These are phyloP conservation scores for Linurgus olivaceus DNA, from an alignment of 2,797 vertebrate genomes.

Conservation along the genomic window DNA sequence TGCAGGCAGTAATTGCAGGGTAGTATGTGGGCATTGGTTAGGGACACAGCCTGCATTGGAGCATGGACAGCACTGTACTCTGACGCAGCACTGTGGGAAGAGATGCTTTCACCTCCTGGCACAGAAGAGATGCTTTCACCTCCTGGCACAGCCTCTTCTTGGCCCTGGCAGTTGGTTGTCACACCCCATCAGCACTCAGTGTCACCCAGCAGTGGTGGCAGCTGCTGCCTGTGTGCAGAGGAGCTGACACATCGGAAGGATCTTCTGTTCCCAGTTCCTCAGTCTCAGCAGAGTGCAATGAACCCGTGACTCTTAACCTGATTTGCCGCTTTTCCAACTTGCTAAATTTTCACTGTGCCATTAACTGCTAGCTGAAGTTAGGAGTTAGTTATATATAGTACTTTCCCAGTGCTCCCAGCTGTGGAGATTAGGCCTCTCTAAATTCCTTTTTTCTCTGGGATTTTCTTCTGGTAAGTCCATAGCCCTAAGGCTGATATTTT, in stretches of 20 bases:
- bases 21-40: not conserved
- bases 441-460: not conserved
- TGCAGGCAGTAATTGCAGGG: not conserved
- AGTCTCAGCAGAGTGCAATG: fast-evolving
- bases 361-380: not conserved
- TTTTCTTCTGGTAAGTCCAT: not conserved
- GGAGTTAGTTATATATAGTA: not conserved
- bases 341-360: not conserved
- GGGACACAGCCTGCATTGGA: not conserved
- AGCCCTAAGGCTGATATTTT: not conserved
- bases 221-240: not conserved
- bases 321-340: not conserved
- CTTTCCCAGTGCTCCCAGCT: fast-evolving
- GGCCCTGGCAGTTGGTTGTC: not conserved
- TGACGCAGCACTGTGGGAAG: not conserved
- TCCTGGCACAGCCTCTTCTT: not conserved
- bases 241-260: not conserved
- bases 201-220: not conserved
- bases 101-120: not conserved
- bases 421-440: not conserved
- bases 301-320: not conserved
- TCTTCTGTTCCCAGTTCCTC: not conserved
- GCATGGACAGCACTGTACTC: fast-evolving
- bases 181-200: fast-evolving
- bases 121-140: not conserved